Evolutionary conservation across 1,140 invertebrate species (phyloP), one percentile per base, ranked within the genome.

Genomic region (Paralvinella palmiformis): DNA sequence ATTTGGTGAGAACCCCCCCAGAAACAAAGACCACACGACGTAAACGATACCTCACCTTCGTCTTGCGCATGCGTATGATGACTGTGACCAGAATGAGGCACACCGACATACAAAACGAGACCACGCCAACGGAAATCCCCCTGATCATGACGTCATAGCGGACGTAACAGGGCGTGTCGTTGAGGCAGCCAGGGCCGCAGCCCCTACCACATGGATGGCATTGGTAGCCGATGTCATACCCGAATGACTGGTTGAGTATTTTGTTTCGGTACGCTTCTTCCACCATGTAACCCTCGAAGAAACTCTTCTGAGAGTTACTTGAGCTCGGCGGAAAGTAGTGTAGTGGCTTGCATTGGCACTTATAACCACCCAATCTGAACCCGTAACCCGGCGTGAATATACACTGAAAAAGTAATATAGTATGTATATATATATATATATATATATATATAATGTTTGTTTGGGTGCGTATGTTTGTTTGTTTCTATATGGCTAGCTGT

Each of bases 11-110:
- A n/a, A n/a, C n/a, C n/a, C n/a, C n/a, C n/a, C n/a, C n/a, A n/a
- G n/a, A n/a, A n/a, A n/a, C n/a, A n/a, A n/a, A n/a, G n/a, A n/a
- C n/a, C n/a, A n/a, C n/a, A n/a, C n/a, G n/a, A n/a, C 4, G 1
- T n/a, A 4, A 60, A 29, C 17, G 41, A 31, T 13, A 52, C 75
- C 73, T 78, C 81, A 91, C 89, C 85, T 89, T 90, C 72, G 86
- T 87, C 81, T 90, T 90, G 41, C 89, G 81, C 63, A 89, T 86
- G 68, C 85, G 84, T 69, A 90, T 89, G 24, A 91, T 87, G 50
- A 89, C 84, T 24, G 88, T 76, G 7, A 82, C 86, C n/a, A 90
- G 79, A 10, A 89, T 82, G 20, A 89, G 68, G 50, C 88, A 87
- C 45, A 88, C 83, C 7, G 87, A 84, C 76, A 90, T 89, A 75